Base-by-base conservation (phyloP, 1,140 invertebrate species). In the Alviniconcha marisindica region DNA sequence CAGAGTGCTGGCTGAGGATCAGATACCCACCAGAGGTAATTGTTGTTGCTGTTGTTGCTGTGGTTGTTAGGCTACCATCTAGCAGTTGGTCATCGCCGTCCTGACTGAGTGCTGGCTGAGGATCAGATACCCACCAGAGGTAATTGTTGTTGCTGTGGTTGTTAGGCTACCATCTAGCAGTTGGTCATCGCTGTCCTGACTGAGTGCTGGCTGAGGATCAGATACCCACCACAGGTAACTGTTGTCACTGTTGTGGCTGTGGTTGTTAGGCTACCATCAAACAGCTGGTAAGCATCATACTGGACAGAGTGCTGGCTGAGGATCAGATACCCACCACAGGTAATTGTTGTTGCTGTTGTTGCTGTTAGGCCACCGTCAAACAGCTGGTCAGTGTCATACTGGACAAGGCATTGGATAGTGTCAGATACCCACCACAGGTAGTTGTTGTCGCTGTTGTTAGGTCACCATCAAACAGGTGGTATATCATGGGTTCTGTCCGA, bases 81-180 rank as follows among this genome's bases (percentile, higher is more conserved):
- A 51, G 48, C 48, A 51, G 48, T n/a, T n/a, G n/a, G n/a, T n/a
- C n/a, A 97, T n/a, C n/a, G n/a, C n/a, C n/a, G n/a, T n/a, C 0
- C 99, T 99, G 99, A 99, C 92, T 94, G 98, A 82, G 97, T 98
- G 24, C 94, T 97, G 42, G 91, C 93, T n/a, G 94, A 95, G 87
- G 94, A 95, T 86, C 91, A 89, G 51, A 84, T 91, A 15, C 83
- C 86, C 2, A 85, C 85, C 60, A 88, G 88, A 87, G 91, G 89
- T 91, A 74, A 12, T n/a, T n/a, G n/a, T n/a, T n/a, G n/a, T n/a
- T n/a, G n/a, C n/a, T n/a, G n/a, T n/a, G n/a, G n/a, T n/a, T n/a
- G n/a, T n/a, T n/a, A n/a, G n/a, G 99, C 99, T 18, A 99, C 98
- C 38, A 97, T 99, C 5, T 94, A 98, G 69, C 99, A 99, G 92